A percentile compares a stretch with the other conserved stretches of the same genome.
phyloP scores from a whole-genome alignment of 2,797 vertebrate species.

The Octomys mimax region DNA sequence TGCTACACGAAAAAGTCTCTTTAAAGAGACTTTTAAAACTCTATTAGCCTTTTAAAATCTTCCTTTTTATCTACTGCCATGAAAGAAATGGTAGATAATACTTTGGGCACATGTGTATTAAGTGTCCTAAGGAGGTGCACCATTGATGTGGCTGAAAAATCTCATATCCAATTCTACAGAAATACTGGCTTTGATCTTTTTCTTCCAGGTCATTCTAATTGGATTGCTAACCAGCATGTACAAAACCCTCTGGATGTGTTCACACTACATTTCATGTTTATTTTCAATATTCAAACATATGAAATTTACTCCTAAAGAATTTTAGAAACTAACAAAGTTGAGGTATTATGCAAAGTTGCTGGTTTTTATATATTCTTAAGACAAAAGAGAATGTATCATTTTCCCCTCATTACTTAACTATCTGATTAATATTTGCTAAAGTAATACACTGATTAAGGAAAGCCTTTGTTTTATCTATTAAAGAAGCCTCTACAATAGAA shows the following conservation, averaged over 20 bases:
- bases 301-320: neutral
- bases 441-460: slow-evolving; percentile 52
- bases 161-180: neutral
- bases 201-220: slow-evolving; percentile 22
- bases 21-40: neutral
- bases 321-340: neutral
- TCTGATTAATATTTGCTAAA: slow-evolving; percentile 58
- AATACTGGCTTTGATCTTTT: slow-evolving; percentile 47
- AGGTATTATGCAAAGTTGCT: neutral
- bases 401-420: neutral
- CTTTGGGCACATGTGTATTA: neutral
- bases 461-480: slow-evolving; percentile 39
- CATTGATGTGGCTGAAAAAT: slow-evolving; percentile 13
- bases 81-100: slow-evolving; percentile 40
- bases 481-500: slow-evolving; percentile 38
- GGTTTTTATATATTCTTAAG: neutral
- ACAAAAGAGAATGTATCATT: neutral
- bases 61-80: slow-evolving; percentile 32
- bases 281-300: slow-evolving; percentile 31
- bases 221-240: neutral
- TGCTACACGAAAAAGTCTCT: slow-evolving; percentile 38
- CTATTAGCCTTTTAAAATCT: slow-evolving; percentile 13
- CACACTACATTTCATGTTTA: neutral
- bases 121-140: neutral
- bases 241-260: neutral